Evolutionary conservation across 2,797 vertebrate species (phyloP).

Genomic region (Acestrorhynchus altus): DNA sequence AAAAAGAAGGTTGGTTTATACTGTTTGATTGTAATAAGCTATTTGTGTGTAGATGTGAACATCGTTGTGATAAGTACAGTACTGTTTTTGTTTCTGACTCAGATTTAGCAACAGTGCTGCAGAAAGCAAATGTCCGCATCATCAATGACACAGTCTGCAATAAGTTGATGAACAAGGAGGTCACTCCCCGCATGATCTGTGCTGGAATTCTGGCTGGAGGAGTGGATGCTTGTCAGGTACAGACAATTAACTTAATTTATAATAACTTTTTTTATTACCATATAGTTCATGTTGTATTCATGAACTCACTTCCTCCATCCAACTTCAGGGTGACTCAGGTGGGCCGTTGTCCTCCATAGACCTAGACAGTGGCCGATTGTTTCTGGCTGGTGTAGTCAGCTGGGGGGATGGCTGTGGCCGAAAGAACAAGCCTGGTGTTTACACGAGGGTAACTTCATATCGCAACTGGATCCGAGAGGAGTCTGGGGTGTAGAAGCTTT

Average conservation of each 20-base stretch:
- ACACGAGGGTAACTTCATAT: constrained; percentile 82
- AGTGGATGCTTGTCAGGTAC: constrained; percentile 95
- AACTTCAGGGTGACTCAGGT: constrained; percentile 89
- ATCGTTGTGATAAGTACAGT: background rate
- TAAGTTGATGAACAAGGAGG: constrained; percentile 75
- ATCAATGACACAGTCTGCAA: constrained; percentile 86
- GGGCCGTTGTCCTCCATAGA: constrained; percentile 86
- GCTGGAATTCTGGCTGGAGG: constrained; percentile 89
- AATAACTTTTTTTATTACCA: background rate
- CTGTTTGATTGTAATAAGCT: background rate
- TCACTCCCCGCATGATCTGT: constrained; percentile 90
- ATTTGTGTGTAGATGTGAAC: background rate
- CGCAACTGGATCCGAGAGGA: constrained; percentile 85
- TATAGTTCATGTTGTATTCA: background rate
- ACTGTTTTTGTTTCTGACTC: constrained; percentile 15
- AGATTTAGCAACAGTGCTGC: constrained; percentile 83
- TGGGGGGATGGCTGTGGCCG: constrained; percentile 96
- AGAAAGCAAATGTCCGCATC: constrained; percentile 91
- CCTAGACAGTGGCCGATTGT: constrained; percentile 66
- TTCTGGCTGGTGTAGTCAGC: constrained; percentile 92
- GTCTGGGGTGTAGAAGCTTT: constrained; percentile 78
- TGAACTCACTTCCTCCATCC: background rate
- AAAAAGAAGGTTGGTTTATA: too few relatives aligned
- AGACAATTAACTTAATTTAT: background rate
- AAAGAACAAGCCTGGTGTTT: constrained; percentile 90